Conservation (phyloP, 2,113 vertebrate species). For the Pelecanoides urinatrix region DNA sequence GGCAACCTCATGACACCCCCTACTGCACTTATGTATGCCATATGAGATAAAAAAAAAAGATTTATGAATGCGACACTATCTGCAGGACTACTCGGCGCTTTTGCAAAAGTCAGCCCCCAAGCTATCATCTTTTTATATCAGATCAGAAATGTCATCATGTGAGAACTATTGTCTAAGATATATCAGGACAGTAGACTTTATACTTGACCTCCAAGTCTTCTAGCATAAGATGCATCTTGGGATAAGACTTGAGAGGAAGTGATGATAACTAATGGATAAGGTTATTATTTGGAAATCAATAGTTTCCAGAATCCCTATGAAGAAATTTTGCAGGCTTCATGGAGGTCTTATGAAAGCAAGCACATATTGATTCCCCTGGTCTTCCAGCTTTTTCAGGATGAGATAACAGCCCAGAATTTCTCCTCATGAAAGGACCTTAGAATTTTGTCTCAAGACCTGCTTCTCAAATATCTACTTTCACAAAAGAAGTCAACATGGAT, state of each 20-base stretch:
- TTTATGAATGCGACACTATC: background rate
- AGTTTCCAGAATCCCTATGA: background rate
- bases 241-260: background rate
- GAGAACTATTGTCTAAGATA: background rate
- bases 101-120: background rate
- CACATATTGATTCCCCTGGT: background rate
- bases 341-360: background rate
- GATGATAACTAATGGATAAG: background rate
- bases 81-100: fast-evolving
- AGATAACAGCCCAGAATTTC: background rate
- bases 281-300: background rate
- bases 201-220: background rate
- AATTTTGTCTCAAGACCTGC: background rate
- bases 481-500: background rate
- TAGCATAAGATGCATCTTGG: background rate
- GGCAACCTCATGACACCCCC: fast-evolving
- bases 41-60: background rate
- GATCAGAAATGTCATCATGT: background rate
- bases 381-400: background rate
- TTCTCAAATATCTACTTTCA: background rate
- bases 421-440: background rate
- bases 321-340: background rate
- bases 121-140: background rate
- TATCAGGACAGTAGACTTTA: background rate
- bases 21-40: background rate